Conservation (phyloP, 92 coral and sea anemone genomes). For the Zoanthus sansibaricus region DNA sequence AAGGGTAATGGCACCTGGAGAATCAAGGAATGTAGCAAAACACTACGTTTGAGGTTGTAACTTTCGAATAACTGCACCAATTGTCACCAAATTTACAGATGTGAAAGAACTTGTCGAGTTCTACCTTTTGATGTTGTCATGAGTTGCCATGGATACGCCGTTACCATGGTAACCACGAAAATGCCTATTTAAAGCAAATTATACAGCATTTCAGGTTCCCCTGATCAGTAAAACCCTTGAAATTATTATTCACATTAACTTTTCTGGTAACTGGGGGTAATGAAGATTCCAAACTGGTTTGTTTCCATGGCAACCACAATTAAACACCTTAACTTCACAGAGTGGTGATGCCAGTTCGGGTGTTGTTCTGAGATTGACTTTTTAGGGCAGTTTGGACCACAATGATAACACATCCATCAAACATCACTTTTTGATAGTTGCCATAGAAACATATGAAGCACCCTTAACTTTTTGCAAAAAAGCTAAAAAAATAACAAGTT, state of each 20-base stretch:
- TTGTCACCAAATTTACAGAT: conserved; percentile 17
- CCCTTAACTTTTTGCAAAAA: conserved; percentile 19
- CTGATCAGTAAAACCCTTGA: conserved; percentile 10
- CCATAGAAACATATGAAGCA: conserved; percentile 15
- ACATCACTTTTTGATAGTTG: not conserved
- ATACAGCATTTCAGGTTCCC: not conserved
- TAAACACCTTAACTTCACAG: conserved; percentile 6
- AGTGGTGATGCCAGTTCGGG: not conserved
- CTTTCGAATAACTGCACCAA: conserved; percentile 18
- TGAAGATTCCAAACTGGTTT: not conserved
- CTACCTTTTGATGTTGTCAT: conserved; percentile 5
- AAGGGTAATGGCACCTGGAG: conserved; percentile 13
- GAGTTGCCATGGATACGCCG: conserved; percentile 32
- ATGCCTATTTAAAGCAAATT: not conserved
- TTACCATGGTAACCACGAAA: conserved; percentile 21
- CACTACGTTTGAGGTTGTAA: conserved; percentile 30
- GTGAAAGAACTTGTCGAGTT: conserved; percentile 14
- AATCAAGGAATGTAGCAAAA: not conserved
- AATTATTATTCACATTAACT: conserved; percentile 16
- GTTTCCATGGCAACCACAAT: conserved; percentile 27
- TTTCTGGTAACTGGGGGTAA: conserved; percentile 1
- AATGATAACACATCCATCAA: not conserved
- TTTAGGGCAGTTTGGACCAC: not conserved
- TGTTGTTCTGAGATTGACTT: not conserved
- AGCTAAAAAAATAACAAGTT: not conserved